phyloP scores from a whole-genome alignment of 2,113 vertebrate genomes.

The Glareola pratincola region DNA sequence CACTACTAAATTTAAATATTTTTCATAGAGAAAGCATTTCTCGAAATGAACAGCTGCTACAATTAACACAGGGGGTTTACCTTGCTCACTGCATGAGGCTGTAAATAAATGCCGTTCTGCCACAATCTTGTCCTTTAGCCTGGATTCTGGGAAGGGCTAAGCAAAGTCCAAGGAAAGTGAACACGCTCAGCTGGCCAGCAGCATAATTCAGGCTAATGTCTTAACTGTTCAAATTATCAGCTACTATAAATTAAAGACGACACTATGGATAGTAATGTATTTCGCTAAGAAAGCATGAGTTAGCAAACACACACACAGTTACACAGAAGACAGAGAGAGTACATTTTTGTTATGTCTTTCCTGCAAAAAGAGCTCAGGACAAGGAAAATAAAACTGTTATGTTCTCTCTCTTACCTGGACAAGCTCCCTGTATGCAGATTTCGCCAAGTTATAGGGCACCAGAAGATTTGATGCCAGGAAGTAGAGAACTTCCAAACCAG shows the following conservation, averaged over 20 bases:
- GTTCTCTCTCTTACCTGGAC: slow-evolving; percentile 81
- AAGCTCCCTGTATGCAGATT: slow-evolving; percentile 95
- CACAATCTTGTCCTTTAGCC: not conserved
- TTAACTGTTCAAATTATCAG: not conserved
- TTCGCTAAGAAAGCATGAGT: not conserved
- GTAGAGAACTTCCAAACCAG: slow-evolving; percentile 95
- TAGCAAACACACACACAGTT: not conserved
- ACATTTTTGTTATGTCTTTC: not conserved
- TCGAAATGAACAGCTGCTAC: not conserved
- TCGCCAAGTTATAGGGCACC: slow-evolving; percentile 95
- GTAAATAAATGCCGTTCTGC: not conserved
- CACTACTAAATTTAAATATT: not conserved
- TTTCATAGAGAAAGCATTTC: not conserved
- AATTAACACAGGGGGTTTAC: not conserved
- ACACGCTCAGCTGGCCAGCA: not conserved
- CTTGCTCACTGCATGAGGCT: not conserved
- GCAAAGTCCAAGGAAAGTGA: not conserved
- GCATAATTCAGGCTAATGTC: not conserved
- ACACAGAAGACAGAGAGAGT: not conserved
- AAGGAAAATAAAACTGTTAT: not conserved
- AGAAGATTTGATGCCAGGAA: slow-evolving; percentile 95
- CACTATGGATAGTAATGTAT: not conserved
- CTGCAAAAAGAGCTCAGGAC: not conserved
- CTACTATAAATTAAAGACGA: not conserved
- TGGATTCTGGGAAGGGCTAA: not conserved